phyloP scores from a whole-genome alignment of 2,797 vertebrate genomes.

The Sebastes nivosus region DNA sequence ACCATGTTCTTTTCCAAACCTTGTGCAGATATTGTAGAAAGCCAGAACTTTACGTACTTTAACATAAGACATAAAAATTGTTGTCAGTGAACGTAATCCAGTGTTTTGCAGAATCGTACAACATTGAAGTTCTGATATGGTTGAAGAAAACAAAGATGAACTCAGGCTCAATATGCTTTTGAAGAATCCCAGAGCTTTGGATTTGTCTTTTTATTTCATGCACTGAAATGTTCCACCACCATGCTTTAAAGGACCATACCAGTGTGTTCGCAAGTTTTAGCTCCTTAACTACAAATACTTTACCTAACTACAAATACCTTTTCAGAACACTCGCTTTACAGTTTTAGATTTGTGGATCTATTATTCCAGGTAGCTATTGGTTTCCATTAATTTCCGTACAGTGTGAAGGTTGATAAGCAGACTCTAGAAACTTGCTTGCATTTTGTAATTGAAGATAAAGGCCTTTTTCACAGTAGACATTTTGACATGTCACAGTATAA shows the following conservation, averaged over 20 bases:
- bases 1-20: background rate
- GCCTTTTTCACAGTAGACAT: background rate
- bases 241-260: slow-evolving; percentile 18
- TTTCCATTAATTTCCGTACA: background rate
- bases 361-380: background rate
- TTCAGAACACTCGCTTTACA: background rate
- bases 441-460: background rate
- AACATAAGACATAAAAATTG: background rate
- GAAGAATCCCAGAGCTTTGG: background rate
- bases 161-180: background rate
- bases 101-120: slow-evolving; percentile 1
- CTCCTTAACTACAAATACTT: background rate
- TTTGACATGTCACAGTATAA: no score
- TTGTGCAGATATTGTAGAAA: background rate
- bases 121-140: background rate
- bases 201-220: slow-evolving; percentile 7
- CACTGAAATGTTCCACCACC: background rate
- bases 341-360: background rate
- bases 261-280: background rate
- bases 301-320: background rate
- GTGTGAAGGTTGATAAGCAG: background rate
- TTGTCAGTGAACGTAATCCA: background rate
- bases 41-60: background rate
- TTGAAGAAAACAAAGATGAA: background rate
- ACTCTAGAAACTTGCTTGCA: background rate